Percentiles rank a stretch among this genome's conserved stretches.
Evolutionary conservation across 1,140 invertebrate genomes (phyloP).

Genomic region (Branchinecta lynchi): DNA sequence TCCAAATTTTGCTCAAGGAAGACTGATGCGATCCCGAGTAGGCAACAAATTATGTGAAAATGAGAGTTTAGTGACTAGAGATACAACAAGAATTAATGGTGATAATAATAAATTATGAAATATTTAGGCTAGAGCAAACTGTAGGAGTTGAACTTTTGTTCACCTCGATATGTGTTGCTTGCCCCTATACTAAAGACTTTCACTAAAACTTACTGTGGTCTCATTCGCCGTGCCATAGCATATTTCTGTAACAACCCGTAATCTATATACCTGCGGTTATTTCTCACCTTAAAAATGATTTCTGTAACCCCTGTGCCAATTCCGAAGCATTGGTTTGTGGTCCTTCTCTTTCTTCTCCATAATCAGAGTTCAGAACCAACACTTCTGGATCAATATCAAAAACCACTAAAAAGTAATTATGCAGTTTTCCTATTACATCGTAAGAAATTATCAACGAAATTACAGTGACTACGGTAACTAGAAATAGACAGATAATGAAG

Average conservation of each 20-base stretch:
- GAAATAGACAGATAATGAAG: too few species aligned
- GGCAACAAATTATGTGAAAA: too few species aligned
- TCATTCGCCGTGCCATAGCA: not conserved
- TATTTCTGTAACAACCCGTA: not conserved
- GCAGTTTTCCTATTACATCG: not conserved
- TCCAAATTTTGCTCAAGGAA: too few species aligned
- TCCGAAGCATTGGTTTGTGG: not conserved
- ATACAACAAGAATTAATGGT: too few species aligned
- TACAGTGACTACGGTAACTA: too few species aligned
- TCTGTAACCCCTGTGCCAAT: not conserved
- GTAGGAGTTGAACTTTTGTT: too few species aligned
- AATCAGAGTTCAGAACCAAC: not conserved
- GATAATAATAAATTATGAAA: too few species aligned
- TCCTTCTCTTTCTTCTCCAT: not conserved
- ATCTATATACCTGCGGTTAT: too few species aligned
- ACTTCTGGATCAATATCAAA: not conserved
- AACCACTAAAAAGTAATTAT: not conserved
- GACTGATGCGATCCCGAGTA: too few species aligned
- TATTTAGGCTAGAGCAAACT: too few species aligned
- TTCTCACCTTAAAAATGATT: constrained; percentile 1
- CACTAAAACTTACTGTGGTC: not conserved
- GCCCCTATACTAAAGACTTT: not conserved
- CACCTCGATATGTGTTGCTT: too few species aligned
- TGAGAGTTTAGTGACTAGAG: too few species aligned
- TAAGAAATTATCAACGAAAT: not conserved